A percentile compares a stretch with the other conserved stretches of the same genome.
These are phyloP conservation scores for Xenops minutus DNA, from an alignment of 2,797 vertebrate species.

Conservation along the genomic window DNA sequence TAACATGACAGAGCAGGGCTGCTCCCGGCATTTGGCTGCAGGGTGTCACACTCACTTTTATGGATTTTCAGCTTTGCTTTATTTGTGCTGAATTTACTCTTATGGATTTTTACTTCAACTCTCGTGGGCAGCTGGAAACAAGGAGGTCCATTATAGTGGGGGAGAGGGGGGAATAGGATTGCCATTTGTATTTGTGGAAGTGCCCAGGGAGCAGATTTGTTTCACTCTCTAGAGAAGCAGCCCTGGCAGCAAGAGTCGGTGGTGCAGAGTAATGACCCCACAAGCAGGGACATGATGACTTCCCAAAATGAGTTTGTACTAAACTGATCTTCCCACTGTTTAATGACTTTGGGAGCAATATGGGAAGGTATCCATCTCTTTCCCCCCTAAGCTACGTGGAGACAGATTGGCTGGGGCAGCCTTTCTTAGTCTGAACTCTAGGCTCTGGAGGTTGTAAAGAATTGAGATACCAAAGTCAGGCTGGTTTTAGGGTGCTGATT, in stretches of 20 bases:
- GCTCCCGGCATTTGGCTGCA: neutral
- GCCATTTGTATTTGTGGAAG: neutral
- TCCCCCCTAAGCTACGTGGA: rapidly evolving
- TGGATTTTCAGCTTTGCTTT: slow-evolving; percentile 15
- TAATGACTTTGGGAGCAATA: neutral
- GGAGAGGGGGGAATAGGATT: neutral
- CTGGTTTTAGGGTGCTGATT: neutral
- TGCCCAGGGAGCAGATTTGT: neutral
- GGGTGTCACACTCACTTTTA: neutral
- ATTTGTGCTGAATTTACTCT: neutral
- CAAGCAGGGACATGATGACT: rapidly evolving
- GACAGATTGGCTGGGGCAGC: neutral
- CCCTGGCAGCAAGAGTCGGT: neutral
- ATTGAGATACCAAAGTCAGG: neutral
- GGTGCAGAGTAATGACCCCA: neutral
- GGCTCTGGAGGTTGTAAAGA: neutral
- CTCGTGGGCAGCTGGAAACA: neutral
- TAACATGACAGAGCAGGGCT: neutral
- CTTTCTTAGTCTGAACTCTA: neutral
- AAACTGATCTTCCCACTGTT: neutral
- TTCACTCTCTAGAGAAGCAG: neutral
- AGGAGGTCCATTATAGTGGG: neutral
- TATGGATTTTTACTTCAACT: neutral
- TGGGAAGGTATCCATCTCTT: neutral
- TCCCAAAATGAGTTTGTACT: neutral